Evolutionary conservation across 2,113 vertebrate genomes (phyloP).

Genomic region (Halichoerus grypus): DNA sequence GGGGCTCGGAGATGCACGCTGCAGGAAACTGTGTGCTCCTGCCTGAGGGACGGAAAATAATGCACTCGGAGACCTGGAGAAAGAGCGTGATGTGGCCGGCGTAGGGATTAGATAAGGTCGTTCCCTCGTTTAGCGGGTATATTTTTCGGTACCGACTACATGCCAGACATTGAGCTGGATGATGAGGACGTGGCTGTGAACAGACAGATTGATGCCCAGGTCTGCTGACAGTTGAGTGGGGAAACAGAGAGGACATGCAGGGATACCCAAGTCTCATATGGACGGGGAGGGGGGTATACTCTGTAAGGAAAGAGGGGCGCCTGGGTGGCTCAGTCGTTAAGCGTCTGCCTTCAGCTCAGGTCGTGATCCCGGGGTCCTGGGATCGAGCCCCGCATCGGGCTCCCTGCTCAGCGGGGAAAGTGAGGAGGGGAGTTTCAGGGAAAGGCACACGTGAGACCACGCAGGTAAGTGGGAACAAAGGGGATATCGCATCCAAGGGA

Average conservation of each 20-base stretch:
- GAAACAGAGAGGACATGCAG: not conserved
- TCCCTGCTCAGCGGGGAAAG: not conserved
- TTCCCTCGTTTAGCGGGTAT: not conserved
- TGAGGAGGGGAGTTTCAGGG: not conserved
- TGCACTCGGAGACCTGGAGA: not conserved
- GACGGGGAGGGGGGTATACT: not conserved
- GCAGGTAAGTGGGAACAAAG: not conserved
- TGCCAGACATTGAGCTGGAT: not conserved
- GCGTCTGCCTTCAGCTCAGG: not conserved
- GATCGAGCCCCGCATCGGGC: rapidly evolving
- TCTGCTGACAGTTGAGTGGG: not conserved
- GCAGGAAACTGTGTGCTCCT: not conserved
- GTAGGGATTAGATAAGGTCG: not conserved
- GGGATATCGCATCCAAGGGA: not conserved
- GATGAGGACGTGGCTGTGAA: not conserved
- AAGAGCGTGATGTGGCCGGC: not conserved
- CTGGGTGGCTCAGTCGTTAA: not conserved
- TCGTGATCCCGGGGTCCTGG: not conserved
- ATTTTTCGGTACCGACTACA: not conserved
- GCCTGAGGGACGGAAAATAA: not conserved
- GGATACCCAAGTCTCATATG: not conserved
- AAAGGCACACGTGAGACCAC: not conserved
- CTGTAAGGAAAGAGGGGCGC: not conserved
- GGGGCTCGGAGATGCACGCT: not conserved
- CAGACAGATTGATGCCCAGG: not conserved